phyloP scores from a whole-genome alignment of 2,113 vertebrate genomes.

The Corvus moneduloides region DNA sequence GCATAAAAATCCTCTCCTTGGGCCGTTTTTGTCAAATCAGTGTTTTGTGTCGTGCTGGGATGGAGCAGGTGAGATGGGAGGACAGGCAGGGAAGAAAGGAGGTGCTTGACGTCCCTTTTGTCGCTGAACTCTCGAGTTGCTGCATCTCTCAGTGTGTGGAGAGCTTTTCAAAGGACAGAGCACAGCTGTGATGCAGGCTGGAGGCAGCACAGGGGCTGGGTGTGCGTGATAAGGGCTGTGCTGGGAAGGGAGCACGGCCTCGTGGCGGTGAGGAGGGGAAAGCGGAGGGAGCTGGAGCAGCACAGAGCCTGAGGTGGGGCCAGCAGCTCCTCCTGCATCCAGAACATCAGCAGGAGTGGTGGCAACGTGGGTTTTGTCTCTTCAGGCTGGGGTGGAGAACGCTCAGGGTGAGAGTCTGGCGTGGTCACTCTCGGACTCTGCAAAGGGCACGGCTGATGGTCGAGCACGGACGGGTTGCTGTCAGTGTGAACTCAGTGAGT shows the following conservation, averaged over 20 bases:
- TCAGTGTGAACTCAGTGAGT: neutral
- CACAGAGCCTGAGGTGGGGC: neutral
- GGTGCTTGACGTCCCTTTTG: neutral
- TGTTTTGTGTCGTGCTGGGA: neutral
- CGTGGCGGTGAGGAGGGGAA: neutral
- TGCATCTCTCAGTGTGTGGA: neutral
- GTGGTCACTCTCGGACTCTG: rapidly evolving
- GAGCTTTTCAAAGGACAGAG: neutral
- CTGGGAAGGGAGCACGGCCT: neutral
- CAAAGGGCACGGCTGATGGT: neutral
- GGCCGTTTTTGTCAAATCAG: rapidly evolving
- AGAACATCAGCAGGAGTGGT: neutral
- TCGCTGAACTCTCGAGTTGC: neutral
- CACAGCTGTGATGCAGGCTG: neutral
- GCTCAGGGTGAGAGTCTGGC: neutral
- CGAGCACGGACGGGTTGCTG: neutral
- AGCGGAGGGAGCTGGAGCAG: neutral
- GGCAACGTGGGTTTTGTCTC: neutral
- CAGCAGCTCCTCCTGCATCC: neutral
- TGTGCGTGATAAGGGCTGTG: neutral
- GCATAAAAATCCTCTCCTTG: neutral
- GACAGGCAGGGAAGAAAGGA: neutral
- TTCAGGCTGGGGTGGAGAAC: neutral
- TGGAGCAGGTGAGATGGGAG: neutral
- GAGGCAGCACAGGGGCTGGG: neutral